These are phyloP conservation scores for Addax nasomaculatus DNA, from an alignment of 2,113 vertebrate species.

Conservation along the genomic window DNA sequence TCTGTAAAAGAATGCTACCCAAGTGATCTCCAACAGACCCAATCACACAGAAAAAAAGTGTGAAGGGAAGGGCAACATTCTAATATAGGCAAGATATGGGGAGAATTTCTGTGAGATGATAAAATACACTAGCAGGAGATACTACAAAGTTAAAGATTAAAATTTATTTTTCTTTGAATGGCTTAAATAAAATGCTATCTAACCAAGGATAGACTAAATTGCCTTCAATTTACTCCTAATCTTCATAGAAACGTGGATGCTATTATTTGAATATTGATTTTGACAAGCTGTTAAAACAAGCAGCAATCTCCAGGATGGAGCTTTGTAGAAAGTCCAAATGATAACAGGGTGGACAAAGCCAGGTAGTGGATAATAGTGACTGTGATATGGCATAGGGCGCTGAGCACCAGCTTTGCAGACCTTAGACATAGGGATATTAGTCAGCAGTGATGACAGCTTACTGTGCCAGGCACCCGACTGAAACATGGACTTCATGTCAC, in stretches of 20 bases:
- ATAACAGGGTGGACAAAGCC: background rate
- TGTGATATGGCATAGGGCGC: rapidly evolving
- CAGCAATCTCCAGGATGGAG: background rate
- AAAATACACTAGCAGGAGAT: background rate
- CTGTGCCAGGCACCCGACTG: background rate
- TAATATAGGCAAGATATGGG: background rate
- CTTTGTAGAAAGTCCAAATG: background rate
- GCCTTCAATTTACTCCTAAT: slow-evolving; percentile 21
- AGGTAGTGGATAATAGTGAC: background rate
- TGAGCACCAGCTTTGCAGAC: background rate
- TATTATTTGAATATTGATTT: slow-evolving; percentile 48
- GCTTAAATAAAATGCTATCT: slow-evolving; percentile 33
- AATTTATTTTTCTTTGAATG: slow-evolving; percentile 50
- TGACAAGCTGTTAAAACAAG: background rate
- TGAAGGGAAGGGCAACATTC: background rate
- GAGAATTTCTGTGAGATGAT: background rate
- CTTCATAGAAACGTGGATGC: slow-evolving; percentile 20
- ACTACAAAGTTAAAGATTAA: slow-evolving; percentile 31
- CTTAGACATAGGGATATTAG: rapidly evolving
- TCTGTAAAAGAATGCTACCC: background rate
- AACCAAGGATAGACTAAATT: background rate
- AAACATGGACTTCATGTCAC: background rate
- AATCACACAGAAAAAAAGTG: background rate
- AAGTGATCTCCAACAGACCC: background rate
- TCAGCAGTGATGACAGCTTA: background rate